Base-by-base conservation (phyloP, 2,888 invertebrate species). In the Sphaerophoria rueppellii region DNA sequence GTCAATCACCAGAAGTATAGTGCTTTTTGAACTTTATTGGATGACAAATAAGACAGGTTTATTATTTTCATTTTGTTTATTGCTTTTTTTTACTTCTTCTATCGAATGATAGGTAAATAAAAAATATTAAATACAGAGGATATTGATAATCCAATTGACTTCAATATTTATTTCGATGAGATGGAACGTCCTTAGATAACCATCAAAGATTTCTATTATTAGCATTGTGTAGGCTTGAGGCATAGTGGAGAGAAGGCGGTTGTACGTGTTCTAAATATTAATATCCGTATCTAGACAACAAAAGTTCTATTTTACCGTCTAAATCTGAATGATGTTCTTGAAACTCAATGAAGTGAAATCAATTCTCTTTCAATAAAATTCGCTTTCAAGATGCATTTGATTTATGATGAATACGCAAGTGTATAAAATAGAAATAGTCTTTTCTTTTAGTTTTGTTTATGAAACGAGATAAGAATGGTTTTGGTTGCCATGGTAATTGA, bases 181-280 rank as follows among this genome's bases (percentile, higher is more conserved):
- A 40, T 40, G 16, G 40, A 67, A 67, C 35, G 54, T 67, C 40
- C 24, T 24, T 24, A 43, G 67, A 37, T 67, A 40, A 40, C 54
- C 54, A 54, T n/a, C 67, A 54, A 54, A 32, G 67, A 67, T 67
- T 67, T 67, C 67, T 54, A 54, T 67, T 67, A 54, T 52, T 40
- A 54, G n/a, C 12, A 24, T 24, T 43, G 9, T 40, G 40, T 40
- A 40, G 6, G 9, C 9, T 40, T 6, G 6, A 43, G 9, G 12
- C 9, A 4, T 7, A 43, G 4, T 43, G 24, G 43, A 43, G 11
- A 2, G 24, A 52, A 50, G 24, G 54, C 40, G 54, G 54, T 40
- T 67, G 40, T 54, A 32, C 54, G 54, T 52, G 67, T 54, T 67
- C 24, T 11, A 67, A 67, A 40, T 67, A 67, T 67, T 24, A 54